Conservation (phyloP, 2,888 invertebrate genomes). For the Stenodera caucasica region DNA sequence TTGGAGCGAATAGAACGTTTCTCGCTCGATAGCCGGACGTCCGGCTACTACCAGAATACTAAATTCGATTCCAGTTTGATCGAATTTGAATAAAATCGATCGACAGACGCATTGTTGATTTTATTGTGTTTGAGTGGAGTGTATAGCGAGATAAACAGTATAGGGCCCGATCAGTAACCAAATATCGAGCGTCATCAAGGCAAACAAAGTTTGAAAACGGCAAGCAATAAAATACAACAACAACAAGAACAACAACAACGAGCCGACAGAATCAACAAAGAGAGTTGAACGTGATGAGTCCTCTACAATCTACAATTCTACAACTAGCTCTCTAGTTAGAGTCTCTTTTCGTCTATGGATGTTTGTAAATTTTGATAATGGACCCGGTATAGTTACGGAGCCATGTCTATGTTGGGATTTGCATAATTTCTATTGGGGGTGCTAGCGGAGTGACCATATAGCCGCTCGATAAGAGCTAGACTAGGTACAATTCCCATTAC, state of each 20-base stretch:
- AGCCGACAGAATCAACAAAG: constrained; percentile 22
- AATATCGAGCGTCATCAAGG: constrained; percentile 16
- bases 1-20: constrained; percentile 28
- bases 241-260: constrained; percentile 12
- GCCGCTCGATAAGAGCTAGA: constrained; percentile 23
- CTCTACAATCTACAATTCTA: too few species aligned
- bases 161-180: constrained; percentile 24
- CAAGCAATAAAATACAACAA: constrained; percentile 27
- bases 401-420: constrained; percentile 14
- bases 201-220: constrained; percentile 16
- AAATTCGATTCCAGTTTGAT: constrained; percentile 24
- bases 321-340: constrained; percentile 15
- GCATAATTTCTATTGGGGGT: constrained; percentile 21
- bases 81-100: not conserved
- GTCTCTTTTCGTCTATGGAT: constrained; percentile 16
- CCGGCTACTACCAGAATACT: constrained; percentile 38
- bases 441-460: constrained; percentile 16
- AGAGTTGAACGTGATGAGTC: constrained; percentile 19
- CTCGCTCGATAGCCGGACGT: constrained; percentile 42
- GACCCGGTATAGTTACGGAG: constrained; percentile 7
- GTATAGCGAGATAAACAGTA: not conserved
- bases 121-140: not conserved
- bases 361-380: constrained; percentile 27
- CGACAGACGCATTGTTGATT: not conserved
- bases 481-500: constrained; percentile 31